phyloP scores from a whole-genome alignment of 2,888 invertebrate species.

The Toxonevra muliebris region DNA sequence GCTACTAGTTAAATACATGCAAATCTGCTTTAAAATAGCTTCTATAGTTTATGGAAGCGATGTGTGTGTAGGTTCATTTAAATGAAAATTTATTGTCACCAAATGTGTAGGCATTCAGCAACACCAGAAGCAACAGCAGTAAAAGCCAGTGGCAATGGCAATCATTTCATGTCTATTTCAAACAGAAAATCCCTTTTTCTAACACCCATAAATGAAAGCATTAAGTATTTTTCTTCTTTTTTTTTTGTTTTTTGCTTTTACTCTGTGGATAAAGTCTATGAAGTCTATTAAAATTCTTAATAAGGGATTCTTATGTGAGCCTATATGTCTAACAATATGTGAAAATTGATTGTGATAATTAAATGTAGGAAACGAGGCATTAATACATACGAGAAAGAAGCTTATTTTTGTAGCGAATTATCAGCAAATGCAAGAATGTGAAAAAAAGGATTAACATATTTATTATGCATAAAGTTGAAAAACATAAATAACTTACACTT shows the following conservation, averaged over 20 bases:
- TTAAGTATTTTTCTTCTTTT: too few species aligned
- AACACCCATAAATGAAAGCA: too few species aligned
- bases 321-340: conserved; percentile 10
- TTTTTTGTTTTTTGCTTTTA: not conserved
- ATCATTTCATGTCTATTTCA: too few species aligned
- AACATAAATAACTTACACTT: too few species aligned
- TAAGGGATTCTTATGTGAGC: conserved; percentile 5
- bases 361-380: conserved; percentile 20
- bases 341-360: conserved; percentile 28
- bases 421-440: not conserved
- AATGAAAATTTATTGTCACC: conserved; percentile 37
- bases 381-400: not conserved
- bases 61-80: conserved; percentile 20
- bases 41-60: conserved; percentile 1
- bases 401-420: too few species aligned
- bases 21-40: not conserved
- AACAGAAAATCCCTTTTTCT: too few species aligned
- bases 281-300: not conserved
- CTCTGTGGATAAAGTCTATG: not conserved
- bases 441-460: conserved; percentile 9
- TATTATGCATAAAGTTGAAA: not conserved
- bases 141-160: too few species aligned
- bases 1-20: not conserved
- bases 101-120: conserved; percentile 16
- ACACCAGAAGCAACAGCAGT: not conserved